These are phyloP conservation scores for Netelia inedita DNA, from an alignment of 2,888 invertebrate species.

Conservation along the genomic window DNA sequence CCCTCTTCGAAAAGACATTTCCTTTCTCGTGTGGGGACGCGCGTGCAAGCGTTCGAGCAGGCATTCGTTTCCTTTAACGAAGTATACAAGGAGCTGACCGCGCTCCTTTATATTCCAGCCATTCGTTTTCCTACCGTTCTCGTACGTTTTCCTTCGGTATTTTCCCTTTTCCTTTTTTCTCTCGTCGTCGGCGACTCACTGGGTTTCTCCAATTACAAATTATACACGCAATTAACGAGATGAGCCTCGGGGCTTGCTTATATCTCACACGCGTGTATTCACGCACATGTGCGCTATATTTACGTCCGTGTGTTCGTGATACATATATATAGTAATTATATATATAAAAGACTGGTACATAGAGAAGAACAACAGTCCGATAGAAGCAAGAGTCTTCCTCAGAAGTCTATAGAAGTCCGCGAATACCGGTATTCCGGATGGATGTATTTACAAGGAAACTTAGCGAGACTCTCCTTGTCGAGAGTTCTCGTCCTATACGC, in stretches of 20 bases:
- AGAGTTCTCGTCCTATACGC: slow-evolving; percentile 37
- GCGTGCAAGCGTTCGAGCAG: slow-evolving; percentile 4
- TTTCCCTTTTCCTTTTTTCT: slow-evolving; percentile 37
- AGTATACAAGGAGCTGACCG: slow-evolving; percentile 50
- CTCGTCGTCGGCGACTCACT: slow-evolving; percentile 48
- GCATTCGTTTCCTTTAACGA: slow-evolving; percentile 59
- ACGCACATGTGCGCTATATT: not conserved
- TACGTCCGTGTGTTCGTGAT: not conserved
- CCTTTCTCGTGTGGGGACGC: slow-evolving; percentile 68
- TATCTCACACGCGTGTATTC: not conserved
- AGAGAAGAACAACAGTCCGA: not conserved
- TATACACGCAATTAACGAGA: slow-evolving; percentile 78
- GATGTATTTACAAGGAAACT: slow-evolving; percentile 72
- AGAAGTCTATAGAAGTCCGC: slow-evolving; percentile 55
- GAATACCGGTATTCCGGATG: slow-evolving; percentile 72
- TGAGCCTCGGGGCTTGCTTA: slow-evolving; percentile 70
- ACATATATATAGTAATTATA: not conserved
- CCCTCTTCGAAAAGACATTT: slow-evolving; percentile 75
- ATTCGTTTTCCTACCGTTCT: slow-evolving; percentile 33
- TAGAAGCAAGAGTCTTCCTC: slow-evolving; percentile 71
- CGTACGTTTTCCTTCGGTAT: slow-evolving; percentile 22
- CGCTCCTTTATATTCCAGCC: slow-evolving; percentile 26
- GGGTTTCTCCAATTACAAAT: slow-evolving; percentile 78
- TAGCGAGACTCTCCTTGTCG: slow-evolving; percentile 63
- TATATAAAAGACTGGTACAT: not conserved